These are phyloP conservation scores for Orchesellides sinensis DNA, from an alignment of 2,888 invertebrate species.

Conservation along the genomic window DNA sequence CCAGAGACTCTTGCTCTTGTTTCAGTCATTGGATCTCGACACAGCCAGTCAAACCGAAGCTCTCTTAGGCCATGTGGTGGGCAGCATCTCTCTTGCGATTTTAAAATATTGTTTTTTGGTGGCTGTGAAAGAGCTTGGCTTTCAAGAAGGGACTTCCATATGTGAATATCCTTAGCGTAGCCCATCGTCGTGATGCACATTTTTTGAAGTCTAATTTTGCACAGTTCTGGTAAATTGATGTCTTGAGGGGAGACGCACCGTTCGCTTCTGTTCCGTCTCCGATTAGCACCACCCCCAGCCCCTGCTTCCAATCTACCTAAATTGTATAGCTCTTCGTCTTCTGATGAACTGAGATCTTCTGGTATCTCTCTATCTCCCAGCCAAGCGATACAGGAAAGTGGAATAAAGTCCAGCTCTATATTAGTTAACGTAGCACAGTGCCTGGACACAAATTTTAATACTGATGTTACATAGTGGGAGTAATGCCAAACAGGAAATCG, in stretches of 20 bases:
- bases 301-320: not conserved
- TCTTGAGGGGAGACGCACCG: slow-evolving; percentile 57
- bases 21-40: slow-evolving; percentile 64
- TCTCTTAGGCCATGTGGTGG: slow-evolving; percentile 43
- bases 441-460: slow-evolving; percentile 69
- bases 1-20: slow-evolving; percentile 61
- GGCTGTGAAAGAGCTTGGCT: slow-evolving; percentile 52
- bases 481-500: slow-evolving; percentile 68
- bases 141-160: slow-evolving; percentile 70
- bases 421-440: slow-evolving; percentile 66
- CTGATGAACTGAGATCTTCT: slow-evolving; percentile 59
- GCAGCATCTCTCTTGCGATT: too few relatives aligned
- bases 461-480: slow-evolving; percentile 65
- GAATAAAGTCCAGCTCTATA: slow-evolving; percentile 68
- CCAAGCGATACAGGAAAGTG: slow-evolving; percentile 64
- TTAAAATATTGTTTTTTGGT: not conserved
- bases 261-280: slow-evolving; percentile 26
- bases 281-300: slow-evolving; percentile 14
- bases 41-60: slow-evolving; percentile 68
- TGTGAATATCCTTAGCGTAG: slow-evolving; percentile 62
- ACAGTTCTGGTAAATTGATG: slow-evolving; percentile 60
- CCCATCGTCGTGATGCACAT: slow-evolving; percentile 70
- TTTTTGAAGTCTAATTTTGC: slow-evolving; percentile 58
- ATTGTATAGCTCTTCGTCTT: slow-evolving; percentile 52
- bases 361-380: slow-evolving; percentile 46